Evolutionary conservation across 2,888 invertebrate species (phyloP).

Genomic region (Pollenia griseotomentosa): DNA sequence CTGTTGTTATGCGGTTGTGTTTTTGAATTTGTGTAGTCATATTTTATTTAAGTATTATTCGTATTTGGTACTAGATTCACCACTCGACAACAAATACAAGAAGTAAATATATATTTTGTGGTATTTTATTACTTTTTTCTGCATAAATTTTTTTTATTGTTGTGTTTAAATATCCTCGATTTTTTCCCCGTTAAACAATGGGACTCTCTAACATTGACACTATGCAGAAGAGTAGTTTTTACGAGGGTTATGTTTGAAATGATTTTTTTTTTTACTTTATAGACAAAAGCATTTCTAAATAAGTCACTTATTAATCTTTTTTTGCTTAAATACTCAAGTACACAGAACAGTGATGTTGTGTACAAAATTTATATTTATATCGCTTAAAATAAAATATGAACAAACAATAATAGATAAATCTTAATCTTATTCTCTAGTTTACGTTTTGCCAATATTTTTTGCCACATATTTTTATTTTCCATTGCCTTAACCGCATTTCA

Average conservation of each 20-base stretch:
- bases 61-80: not conserved
- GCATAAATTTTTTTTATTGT: constrained; percentile 21
- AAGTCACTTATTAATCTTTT: too few species aligned
- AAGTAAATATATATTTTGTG: constrained; percentile 8
- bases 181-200: constrained; percentile 6
- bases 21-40: not conserved
- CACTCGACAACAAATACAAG: not conserved
- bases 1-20: not conserved
- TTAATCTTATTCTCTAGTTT: too few species aligned
- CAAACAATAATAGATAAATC: too few species aligned
- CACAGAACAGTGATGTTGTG: too few species aligned
- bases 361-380: too few species aligned
- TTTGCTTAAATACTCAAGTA: too few species aligned
- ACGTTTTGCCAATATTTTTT: too few species aligned
- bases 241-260: not conserved
- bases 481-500: too few species aligned
- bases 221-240: not conserved
- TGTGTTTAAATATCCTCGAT: constrained; percentile 13
- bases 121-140: not conserved
- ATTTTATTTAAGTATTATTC: constrained; percentile 2
- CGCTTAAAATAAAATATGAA: too few species aligned
- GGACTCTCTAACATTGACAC: not conserved
- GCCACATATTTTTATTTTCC: too few species aligned
- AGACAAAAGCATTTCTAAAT: too few species aligned
- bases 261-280: not conserved